Conservation (phyloP, 2,797 vertebrate genomes). For the Sebastolobus altivelis region DNA sequence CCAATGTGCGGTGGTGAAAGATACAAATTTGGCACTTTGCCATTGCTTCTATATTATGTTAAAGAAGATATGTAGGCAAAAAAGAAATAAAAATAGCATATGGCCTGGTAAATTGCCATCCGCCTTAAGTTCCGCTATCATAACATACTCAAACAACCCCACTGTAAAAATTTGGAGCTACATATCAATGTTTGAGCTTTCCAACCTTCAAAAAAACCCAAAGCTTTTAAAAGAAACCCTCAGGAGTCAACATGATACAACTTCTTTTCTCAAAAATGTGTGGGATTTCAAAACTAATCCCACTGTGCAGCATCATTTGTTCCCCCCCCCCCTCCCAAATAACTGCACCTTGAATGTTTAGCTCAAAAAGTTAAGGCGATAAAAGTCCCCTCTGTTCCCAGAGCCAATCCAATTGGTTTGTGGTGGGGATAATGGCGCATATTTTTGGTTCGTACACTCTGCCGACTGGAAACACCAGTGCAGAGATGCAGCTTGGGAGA, state of each 20-base stretch:
- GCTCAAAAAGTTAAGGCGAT: conserved; percentile 62
- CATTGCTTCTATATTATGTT: conserved; percentile 64
- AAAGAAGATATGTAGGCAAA: conserved; percentile 72
- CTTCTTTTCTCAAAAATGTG: conserved; percentile 42
- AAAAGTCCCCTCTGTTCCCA: conserved; percentile 43
- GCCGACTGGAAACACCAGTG: conserved; percentile 29
- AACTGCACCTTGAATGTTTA: conserved; percentile 54
- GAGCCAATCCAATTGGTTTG: conserved; percentile 46
- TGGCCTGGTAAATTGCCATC: conserved; percentile 63
- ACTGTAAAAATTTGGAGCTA: conserved; percentile 44
- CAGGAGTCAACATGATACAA: conserved; percentile 38
- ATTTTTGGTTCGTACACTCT: conserved; percentile 56
- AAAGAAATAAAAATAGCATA: conserved; percentile 62
- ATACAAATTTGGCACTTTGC: conserved; percentile 79
- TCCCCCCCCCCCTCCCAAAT: not conserved
- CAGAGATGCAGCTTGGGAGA: conserved; percentile 36
- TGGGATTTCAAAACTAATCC: conserved; percentile 59
- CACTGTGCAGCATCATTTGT: conserved; percentile 40
- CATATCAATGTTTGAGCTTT: conserved; percentile 57
- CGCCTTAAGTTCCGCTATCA: conserved; percentile 44
- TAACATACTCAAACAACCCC: conserved; percentile 40
- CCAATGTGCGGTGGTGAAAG: conserved; percentile 75
- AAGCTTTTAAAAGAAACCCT: conserved; percentile 47
- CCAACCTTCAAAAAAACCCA: conserved; percentile 44
- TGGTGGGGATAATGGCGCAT: conserved; percentile 38